Conservation (phyloP, 2,113 vertebrate genomes). For the Zosterops lateralis region DNA sequence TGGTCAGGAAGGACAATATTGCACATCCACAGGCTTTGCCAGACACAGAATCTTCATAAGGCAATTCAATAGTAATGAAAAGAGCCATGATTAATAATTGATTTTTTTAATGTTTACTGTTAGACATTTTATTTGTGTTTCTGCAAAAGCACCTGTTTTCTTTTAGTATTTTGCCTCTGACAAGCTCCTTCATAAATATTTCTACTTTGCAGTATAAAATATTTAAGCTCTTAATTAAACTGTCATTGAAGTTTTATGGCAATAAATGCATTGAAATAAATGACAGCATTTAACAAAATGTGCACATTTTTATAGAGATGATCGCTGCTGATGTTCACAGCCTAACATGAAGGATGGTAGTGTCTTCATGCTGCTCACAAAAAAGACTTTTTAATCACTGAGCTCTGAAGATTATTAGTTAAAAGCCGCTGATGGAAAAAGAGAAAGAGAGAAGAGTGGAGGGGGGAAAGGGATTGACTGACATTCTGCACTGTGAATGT, state of each 20-base stretch:
- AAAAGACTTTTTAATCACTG: not conserved
- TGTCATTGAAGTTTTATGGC: constrained; percentile 44
- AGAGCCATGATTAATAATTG: constrained; percentile 26
- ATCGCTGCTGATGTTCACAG: not conserved
- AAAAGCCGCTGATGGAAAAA: not conserved
- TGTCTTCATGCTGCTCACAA: not conserved
- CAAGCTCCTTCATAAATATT: constrained; percentile 59
- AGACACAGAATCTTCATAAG: not conserved
- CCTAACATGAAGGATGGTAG: not conserved
- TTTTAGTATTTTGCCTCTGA: constrained; percentile 26
- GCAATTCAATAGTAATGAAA: not conserved
- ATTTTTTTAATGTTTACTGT: constrained; percentile 26
- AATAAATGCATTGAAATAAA: constrained; percentile 48
- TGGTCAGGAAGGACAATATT: not conserved
- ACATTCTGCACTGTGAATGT: not conserved
- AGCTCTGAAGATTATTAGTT: not conserved
- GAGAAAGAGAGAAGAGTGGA: not conserved
- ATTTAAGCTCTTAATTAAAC: constrained; percentile 65
- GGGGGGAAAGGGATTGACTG: not conserved
- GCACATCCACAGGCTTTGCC: not conserved
- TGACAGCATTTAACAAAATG: constrained; percentile 26
- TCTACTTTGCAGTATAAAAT: constrained; percentile 48
- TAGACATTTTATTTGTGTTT: constrained; percentile 23
- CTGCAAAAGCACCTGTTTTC: constrained; percentile 50
- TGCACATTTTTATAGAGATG: not conserved